Conservation (phyloP, 1,140 invertebrate genomes). For the Luehdorfia chinensis region DNA sequence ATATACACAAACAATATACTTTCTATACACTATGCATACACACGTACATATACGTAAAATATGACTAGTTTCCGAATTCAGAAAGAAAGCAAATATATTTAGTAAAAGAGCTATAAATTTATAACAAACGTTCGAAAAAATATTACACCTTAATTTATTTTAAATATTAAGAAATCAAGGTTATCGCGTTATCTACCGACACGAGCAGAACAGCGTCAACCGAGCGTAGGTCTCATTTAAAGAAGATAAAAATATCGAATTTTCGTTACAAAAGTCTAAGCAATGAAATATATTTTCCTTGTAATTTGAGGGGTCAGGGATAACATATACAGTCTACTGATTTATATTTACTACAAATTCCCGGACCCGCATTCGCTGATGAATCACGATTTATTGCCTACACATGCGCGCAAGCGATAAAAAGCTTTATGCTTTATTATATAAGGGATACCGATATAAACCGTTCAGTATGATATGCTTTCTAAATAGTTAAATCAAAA, state of each 20-base stretch:
- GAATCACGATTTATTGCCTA: slow-evolving; percentile 12
- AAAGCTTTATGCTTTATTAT: slow-evolving; percentile 19
- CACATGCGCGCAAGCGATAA: slow-evolving; percentile 1
- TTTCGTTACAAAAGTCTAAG: slow-evolving; percentile 10
- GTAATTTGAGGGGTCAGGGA: slow-evolving; percentile 15
- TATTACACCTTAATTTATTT: no score
- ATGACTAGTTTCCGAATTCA: no score
- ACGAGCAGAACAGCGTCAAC: no score
- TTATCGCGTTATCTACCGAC: not conserved
- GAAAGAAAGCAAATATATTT: no score
- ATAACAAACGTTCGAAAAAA: no score
- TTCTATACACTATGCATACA: no score
- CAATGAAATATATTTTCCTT: slow-evolving; percentile 11
- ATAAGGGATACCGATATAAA: not conserved
- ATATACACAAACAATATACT: no score
- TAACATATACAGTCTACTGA: slow-evolving; percentile 6
- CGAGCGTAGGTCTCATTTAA: slow-evolving; percentile 6
- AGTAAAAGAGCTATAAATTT: no score
- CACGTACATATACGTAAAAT: no score
- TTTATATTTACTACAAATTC: slow-evolving; percentile 16
- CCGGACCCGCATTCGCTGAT: slow-evolving; percentile 2
- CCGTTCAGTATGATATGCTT: no score
- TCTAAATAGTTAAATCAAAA: no score
- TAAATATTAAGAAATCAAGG: no score
- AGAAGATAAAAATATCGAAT: slow-evolving; percentile 2